A percentile compares a stretch with the other conserved stretches of the same genome.
These are phyloP conservation scores for Charaxes varanes DNA, from an alignment of 1,140 invertebrate species.

Conservation along the genomic window DNA sequence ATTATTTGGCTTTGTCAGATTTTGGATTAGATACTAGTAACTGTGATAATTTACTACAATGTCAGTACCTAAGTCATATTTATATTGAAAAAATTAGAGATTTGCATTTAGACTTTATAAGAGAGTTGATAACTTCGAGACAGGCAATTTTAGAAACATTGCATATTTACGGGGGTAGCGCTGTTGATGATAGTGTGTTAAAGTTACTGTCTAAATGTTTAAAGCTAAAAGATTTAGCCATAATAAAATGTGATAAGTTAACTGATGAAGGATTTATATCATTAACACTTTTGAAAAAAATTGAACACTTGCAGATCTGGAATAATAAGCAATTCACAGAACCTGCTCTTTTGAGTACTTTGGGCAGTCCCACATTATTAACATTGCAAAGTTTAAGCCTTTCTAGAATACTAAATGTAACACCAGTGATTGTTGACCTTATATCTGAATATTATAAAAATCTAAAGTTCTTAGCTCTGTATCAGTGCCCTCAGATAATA, in stretches of 20 bases:
- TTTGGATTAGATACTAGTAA: conserved; percentile 57
- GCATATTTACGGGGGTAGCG: conserved; percentile 57
- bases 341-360: conserved; percentile 36
- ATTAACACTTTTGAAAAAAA: conserved; percentile 37
- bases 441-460: conserved; percentile 63
- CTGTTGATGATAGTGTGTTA: conserved; percentile 49
- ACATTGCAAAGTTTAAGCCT: conserved; percentile 58
- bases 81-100: conserved; percentile 62
- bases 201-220: conserved; percentile 48
- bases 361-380: conserved; percentile 36
- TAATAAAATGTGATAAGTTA: conserved; percentile 62
- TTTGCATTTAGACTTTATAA: conserved; percentile 47
- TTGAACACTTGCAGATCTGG: conserved; percentile 62
- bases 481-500: conserved; percentile 60
- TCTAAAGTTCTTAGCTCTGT: conserved; percentile 60
- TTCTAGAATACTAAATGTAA: conserved; percentile 57
- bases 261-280: conserved; percentile 51
- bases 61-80: conserved; percentile 50
- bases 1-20: conserved; percentile 54
- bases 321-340: conserved; percentile 63
- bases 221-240: conserved; percentile 49
- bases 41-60: conserved; percentile 48
- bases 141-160: conserved; percentile 44
- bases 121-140: conserved; percentile 42
- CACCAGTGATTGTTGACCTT: conserved; percentile 48